A percentile compares a stretch with the other conserved stretches of the same genome.
Evolutionary conservation across 1,140 invertebrate genomes (phyloP).

Genomic region (Camponotus vicinus): DNA sequence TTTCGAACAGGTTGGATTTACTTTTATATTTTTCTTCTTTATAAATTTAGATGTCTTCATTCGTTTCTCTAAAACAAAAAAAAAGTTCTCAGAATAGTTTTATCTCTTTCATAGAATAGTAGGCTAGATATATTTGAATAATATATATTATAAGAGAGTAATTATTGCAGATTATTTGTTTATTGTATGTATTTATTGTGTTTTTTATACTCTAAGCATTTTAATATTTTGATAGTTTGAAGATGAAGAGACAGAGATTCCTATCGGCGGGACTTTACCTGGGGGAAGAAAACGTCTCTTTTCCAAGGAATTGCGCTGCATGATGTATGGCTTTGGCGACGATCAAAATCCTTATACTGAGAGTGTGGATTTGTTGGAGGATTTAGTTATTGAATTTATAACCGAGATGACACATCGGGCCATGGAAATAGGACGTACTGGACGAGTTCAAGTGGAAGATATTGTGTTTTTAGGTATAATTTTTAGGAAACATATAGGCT

Average conservation of each 20-base stretch:
- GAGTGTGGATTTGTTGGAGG: conserved; percentile 98
- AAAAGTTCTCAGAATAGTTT: neutral
- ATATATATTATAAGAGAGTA: neutral
- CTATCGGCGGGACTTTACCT: conserved; percentile 88
- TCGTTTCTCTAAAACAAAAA: neutral
- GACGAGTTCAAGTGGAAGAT: conserved; percentile 98
- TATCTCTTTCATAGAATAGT: neutral
- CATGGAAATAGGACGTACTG: conserved; percentile 98
- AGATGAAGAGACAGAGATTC: conserved; percentile 89
- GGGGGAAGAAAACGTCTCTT: conserved; percentile 94
- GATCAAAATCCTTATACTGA: conserved; percentile 99
- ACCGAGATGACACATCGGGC: conserved; percentile 97
- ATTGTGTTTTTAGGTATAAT: conserved; percentile 95
- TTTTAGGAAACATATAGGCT: neutral
- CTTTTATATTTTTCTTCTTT: neutral
- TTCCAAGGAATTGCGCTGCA: conserved; percentile 97
- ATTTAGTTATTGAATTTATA: conserved; percentile 99
- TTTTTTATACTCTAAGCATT: neutral
- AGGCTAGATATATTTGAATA: neutral
- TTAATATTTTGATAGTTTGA: conserved; percentile 84
- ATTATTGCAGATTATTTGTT: neutral
- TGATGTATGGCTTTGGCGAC: conserved; percentile 99
- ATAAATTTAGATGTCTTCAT: conserved; percentile 1
- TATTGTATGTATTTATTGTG: neutral
- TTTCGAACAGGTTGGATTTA: conserved; percentile 76